Evolutionary conservation across 2,888 invertebrate genomes (phyloP).

Genomic region (Thymelicus sylvestris): DNA sequence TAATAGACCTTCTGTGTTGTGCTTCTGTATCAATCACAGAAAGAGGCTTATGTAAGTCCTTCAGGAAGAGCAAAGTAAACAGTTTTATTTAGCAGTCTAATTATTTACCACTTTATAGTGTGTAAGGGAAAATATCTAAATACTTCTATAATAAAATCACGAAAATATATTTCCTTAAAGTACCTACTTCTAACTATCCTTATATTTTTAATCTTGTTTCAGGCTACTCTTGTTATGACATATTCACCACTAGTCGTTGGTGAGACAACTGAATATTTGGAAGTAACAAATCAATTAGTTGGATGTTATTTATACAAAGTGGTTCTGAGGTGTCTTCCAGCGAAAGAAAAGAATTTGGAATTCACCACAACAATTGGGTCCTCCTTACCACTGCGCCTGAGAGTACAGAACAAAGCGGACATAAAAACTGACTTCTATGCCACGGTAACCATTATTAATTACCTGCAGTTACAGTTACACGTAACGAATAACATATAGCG

Average conservation of each 20-base stretch:
- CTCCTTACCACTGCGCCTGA: slow-evolving; percentile 62
- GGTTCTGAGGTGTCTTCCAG: slow-evolving; percentile 67
- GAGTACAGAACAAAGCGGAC: slow-evolving; percentile 69
- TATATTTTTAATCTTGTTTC: slow-evolving; percentile 24
- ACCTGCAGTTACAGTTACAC: too few relatives aligned
- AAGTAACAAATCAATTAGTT: slow-evolving; percentile 62
- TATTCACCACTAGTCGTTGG: slow-evolving; percentile 75
- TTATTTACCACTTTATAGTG: too few relatives aligned
- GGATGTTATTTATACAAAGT: slow-evolving; percentile 69
- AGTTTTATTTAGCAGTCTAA: too few relatives aligned
- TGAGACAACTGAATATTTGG: slow-evolving; percentile 59
- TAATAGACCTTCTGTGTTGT: too few relatives aligned
- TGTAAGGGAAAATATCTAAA: too few relatives aligned
- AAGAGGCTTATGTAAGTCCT: too few relatives aligned
- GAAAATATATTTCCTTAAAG: too few relatives aligned
- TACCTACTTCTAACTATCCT: too few relatives aligned
- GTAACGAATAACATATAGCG: too few relatives aligned
- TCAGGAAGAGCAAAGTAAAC: too few relatives aligned
- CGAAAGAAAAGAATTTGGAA: slow-evolving; percentile 68
- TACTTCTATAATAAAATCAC: too few relatives aligned
- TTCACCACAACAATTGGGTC: slow-evolving; percentile 63
- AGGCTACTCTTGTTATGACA: slow-evolving; percentile 62
- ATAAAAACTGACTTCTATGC: slow-evolving; percentile 59
- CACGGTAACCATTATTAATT: slow-evolving; percentile 51
- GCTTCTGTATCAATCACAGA: too few relatives aligned